Evolutionary conservation across 2,888 invertebrate genomes (phyloP), one percentile per base, ranked within the genome.

Genomic region (Phaonia tiefii): DNA sequence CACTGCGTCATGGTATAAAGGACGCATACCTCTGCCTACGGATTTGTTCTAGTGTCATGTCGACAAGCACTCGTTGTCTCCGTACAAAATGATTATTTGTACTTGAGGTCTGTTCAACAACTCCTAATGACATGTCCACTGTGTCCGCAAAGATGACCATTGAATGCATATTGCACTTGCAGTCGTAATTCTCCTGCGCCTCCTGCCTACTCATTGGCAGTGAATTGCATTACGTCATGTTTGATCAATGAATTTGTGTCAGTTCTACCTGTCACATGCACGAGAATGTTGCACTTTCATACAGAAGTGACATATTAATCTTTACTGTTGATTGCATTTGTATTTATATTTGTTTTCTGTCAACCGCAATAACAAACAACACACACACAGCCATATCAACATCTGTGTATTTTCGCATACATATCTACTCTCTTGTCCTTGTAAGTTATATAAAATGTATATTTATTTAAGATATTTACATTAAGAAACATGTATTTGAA

Each of bases 91-190:
- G 51, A 39, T 70, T 78, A 22, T 22, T 58, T 51, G 10, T 17
- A 66, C 51, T 71, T 79, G 75, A 51, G 71, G 79, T 67, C 65
- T 66, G 71, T 67, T 75, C 17, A 58, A 71, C 66, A 79, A 60
- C 60, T 67, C 66, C 51, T 75, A 71, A 79, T 51, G 71, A 75
- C 54, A 37, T 63, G 39, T 70, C 11, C 31, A 5, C 3, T 31
- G 8, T 31, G 39, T 63, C 51, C 25, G 8, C 8, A 10, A 7
- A 13, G 67, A 60, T 49, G 58, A 15, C 60, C 58, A 67, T 72
- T 67, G 39, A 39, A 39, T 22, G 37, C 44, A 46, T 67, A 13
- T 56, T 25, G 20, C 37, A 25, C 13, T 39, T 39, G 15, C 20
- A 22, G 17, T 7, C 2, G 8, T 51, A 17, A 2, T 20, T 15